Conservation (phyloP, 1,140 invertebrate genomes). For the fruit fly (Drosophila melanogaster) region DNA sequence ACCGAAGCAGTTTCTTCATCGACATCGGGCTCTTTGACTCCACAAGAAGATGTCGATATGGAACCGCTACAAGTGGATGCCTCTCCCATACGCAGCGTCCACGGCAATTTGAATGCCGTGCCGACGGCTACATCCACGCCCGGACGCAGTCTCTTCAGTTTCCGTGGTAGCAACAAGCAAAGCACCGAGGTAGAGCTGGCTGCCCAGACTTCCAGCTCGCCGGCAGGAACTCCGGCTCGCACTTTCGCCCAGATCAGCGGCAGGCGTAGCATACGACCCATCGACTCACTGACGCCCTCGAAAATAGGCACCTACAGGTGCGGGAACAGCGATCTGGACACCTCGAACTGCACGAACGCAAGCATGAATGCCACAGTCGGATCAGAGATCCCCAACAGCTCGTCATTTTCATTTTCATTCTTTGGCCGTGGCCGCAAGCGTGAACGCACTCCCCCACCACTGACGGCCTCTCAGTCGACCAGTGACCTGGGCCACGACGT, state of each 20-base stretch:
- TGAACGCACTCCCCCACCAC: slow-evolving; percentile 66
- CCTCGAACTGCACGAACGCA: slow-evolving; percentile 64
- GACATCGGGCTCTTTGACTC: neutral
- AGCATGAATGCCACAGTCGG: slow-evolving; percentile 82
- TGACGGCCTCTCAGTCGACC: slow-evolving; percentile 60
- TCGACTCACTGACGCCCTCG: slow-evolving; percentile 57
- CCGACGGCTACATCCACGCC: slow-evolving; percentile 78
- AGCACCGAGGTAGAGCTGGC: slow-evolving; percentile 58
- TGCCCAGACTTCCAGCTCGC: slow-evolving; percentile 46
- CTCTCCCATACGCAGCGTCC: slow-evolving; percentile 48
- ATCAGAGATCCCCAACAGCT: slow-evolving; percentile 77
- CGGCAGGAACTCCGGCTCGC: slow-evolving; percentile 46
- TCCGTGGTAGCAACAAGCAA: slow-evolving; percentile 52
- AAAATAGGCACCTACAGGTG: slow-evolving; percentile 68
- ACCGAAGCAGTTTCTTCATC: neutral
- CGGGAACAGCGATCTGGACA: slow-evolving; percentile 69
- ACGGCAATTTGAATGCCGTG: slow-evolving; percentile 16
- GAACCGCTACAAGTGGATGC: slow-evolving; percentile 61
- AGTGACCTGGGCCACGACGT: slow-evolving; percentile 69
- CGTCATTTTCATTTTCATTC: slow-evolving; percentile 77
- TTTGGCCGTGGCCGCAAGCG: slow-evolving; percentile 73
- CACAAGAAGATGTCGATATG: slow-evolving; percentile 72
- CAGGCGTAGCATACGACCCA: slow-evolving; percentile 68
- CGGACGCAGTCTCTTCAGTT: slow-evolving; percentile 60
- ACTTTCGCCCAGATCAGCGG: slow-evolving; percentile 73